A percentile compares a stretch with the other conserved stretches of the same genome.
phyloP scores from a whole-genome alignment of 2,888 invertebrate species.

The Andrena haemorrhoa region DNA sequence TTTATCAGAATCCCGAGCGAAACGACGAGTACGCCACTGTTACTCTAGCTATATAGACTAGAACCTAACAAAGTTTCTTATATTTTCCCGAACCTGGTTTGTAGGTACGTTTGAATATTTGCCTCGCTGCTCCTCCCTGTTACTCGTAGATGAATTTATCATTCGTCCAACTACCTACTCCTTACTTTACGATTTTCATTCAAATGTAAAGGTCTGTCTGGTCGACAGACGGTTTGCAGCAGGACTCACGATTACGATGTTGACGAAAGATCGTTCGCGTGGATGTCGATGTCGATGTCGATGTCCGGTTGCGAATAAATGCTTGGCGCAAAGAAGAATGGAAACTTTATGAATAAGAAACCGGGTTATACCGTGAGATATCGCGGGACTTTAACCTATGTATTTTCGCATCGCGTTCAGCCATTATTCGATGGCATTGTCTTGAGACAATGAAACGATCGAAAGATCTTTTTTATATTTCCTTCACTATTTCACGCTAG shows the following conservation, averaged over 20 bases:
- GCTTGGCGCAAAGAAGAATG: not conserved
- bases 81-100: too few relatives aligned
- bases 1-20: constrained; percentile 2
- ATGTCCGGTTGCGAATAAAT: not conserved
- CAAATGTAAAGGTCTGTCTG: not conserved
- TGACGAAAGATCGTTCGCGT: not conserved
- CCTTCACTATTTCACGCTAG: too few relatives aligned
- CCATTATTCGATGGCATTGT: too few relatives aligned
- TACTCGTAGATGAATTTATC: not conserved
- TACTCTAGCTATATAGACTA: too few relatives aligned
- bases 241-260: not conserved
- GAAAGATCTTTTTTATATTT: too few relatives aligned
- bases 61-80: not conserved
- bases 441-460: too few relatives aligned
- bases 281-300: constrained; percentile 8
- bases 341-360: constrained; percentile 7
- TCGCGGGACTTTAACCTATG: not conserved
- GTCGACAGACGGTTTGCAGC: not conserved
- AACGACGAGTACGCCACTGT: constrained; percentile 17
- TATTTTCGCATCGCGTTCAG: not conserved
- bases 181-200: not conserved
- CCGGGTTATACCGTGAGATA: not conserved
- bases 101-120: constrained; percentile 3
- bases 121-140: not conserved
- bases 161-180: not conserved